A percentile compares a stretch with the other conserved stretches of the same genome.
Conservation (phyloP, 2,113 vertebrate genomes). For the Spea multiplicata region DNA sequence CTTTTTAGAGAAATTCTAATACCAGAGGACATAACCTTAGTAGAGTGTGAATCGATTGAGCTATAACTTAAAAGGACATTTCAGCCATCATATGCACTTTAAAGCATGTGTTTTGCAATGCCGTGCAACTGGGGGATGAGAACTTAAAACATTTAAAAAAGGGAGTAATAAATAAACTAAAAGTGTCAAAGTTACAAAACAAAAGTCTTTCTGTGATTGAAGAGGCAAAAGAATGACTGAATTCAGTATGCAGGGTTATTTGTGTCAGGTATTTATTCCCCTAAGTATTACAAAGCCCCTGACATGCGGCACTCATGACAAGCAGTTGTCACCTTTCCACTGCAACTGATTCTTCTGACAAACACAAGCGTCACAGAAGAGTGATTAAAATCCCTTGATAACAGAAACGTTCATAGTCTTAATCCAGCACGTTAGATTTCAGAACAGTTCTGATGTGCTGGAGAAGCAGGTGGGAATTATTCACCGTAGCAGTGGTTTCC, state of each 20-base stretch:
- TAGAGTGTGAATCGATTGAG: too few relatives aligned
- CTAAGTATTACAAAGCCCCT: constrained; percentile 34
- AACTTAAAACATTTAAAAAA: too few relatives aligned
- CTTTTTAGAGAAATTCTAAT: too few relatives aligned
- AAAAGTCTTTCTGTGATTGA: constrained; percentile 11
- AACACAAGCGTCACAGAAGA: constrained; percentile 47
- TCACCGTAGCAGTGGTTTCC: constrained; percentile 11
- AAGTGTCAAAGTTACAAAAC: background rate
- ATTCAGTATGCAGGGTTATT: constrained; percentile 14
- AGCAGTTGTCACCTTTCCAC: constrained; percentile 40
- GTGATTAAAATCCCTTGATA: constrained; percentile 49
- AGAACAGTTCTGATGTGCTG: constrained; percentile 45
- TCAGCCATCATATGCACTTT: too few relatives aligned
- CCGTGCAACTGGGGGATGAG: too few relatives aligned
- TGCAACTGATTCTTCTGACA: constrained; percentile 51
- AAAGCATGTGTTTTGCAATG: too few relatives aligned
- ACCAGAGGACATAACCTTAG: too few relatives aligned
- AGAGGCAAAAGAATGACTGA: background rate
- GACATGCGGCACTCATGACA: constrained; percentile 46
- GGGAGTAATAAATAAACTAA: too few relatives aligned
- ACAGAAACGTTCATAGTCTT: constrained; percentile 39
- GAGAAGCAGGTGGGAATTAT: constrained; percentile 23
- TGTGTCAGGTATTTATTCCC: constrained; percentile 39
- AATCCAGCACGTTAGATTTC: constrained; percentile 46
- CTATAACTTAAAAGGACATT: too few relatives aligned